Evolutionary conservation across 2,797 vertebrate genomes (phyloP), one percentile per base, ranked within the genome.

Genomic region (Etheostoma perlongum): DNA sequence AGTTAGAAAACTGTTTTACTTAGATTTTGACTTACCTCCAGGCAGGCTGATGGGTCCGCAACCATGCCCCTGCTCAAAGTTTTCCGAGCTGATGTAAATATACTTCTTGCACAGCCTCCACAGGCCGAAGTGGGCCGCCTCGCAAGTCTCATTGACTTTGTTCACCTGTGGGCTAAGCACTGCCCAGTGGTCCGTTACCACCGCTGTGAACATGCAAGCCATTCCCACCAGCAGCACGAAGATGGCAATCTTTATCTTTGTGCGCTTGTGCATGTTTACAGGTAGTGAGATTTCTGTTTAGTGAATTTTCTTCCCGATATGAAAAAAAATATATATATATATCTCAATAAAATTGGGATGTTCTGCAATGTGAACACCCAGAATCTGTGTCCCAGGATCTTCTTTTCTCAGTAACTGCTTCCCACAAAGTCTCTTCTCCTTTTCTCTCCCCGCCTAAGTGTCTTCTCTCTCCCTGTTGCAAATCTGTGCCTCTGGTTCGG

Each of bases 121-220:
- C 67, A 99, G 95, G 73, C 98, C 98, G 0, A 99, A 99, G 86
- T 99, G 98, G 51, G 97, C 98, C 0, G 95, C 96, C 86, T 99
- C 96, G 1, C 98, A 99, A 62, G 96, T 97, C 30, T 77, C 48
- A 1, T 97, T 97, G 68, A 92, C 67, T 0, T 69, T 44, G 14
- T 94, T 87, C 90, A 96, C 89, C n/a, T 9, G 82, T 21, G 96
- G 97, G 92, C 96, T 99, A 77, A 99, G 95, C 83, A 98, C 96
- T 0, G 98, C 98, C 98, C 98, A 99, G 94, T 99, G 94, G 91
- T 99, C 97, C 0, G 96, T 97, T 74, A 98, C 97, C 63, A 99
- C 96, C 0, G 98, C 97, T 0, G 95, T 95, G 62, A 97, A 93
- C 92, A 97, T 96, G 85, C 97, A 95, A 11, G 94, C 91, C 82